Evolutionary conservation across 1,140 invertebrate species (phyloP).

Genomic region (Brachionus asplanchnoidis): DNA sequence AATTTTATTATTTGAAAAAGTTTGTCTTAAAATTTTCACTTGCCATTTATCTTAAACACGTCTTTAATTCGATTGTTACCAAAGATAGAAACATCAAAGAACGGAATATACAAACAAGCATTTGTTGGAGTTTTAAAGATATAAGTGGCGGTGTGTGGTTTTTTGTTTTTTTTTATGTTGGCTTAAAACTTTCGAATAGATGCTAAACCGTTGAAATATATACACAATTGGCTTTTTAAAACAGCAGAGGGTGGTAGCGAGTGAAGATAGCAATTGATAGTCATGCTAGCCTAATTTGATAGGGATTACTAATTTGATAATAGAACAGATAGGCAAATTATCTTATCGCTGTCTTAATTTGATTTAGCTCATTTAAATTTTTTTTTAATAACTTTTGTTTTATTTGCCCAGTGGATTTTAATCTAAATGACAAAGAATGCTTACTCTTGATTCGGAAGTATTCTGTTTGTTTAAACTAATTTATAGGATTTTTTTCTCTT

Average conservation of each 20-base stretch:
- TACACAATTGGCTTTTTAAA: not conserved
- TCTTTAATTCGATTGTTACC: not conserved
- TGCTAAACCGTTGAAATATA: not conserved
- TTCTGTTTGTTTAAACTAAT: conserved; percentile 5
- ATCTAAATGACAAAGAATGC: not conserved
- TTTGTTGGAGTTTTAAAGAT: not conserved
- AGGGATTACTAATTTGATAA: conserved; percentile 26
- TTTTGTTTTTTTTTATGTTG: not conserved
- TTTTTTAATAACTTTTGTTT: not conserved
- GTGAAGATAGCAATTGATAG: not conserved
- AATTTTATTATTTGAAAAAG: too few relatives aligned
- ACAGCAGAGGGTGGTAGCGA: not conserved
- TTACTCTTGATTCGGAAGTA: not conserved
- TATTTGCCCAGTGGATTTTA: not conserved
- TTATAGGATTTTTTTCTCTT: not conserved
- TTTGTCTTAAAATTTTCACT: too few relatives aligned
- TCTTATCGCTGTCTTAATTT: not conserved
- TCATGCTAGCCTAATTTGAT: conserved; percentile 13
- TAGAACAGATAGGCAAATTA: conserved; percentile 8
- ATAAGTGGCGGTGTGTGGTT: not conserved
- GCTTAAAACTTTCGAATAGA: not conserved
- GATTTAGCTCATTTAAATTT: conserved; percentile 19
- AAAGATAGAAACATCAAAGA: too few relatives aligned
- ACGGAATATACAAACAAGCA: not conserved
- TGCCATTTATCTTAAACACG: too few relatives aligned